Conservation (phyloP, 2,888 invertebrate genomes). For the Deilephila elpenor region DNA sequence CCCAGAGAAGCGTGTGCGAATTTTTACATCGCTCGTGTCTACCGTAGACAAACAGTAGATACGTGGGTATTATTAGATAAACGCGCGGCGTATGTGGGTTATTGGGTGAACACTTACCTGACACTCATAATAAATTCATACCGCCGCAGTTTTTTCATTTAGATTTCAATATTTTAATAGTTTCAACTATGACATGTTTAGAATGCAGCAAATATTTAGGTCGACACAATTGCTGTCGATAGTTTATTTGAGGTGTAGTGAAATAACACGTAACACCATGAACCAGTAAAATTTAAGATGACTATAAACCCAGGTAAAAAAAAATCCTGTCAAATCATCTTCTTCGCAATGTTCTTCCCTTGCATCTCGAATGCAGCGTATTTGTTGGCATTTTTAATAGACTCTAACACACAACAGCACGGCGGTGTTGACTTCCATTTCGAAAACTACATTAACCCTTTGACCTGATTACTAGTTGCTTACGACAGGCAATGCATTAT, state of each 20-base stretch:
- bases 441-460: slow-evolving; percentile 5
- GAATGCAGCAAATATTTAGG: no score
- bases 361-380: no score
- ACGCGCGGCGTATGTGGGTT: slow-evolving; percentile 21
- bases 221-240: no score
- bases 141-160: not conserved
- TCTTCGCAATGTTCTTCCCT: no score
- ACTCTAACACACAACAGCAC: not conserved
- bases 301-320: no score
- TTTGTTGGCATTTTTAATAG: no score
- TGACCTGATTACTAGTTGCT: slow-evolving; percentile 2
- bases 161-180: not conserved
- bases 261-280: no score
- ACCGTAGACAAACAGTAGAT: slow-evolving; percentile 7
- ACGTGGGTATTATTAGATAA: slow-evolving; percentile 21
- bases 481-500: not conserved
- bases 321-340: no score
- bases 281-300: no score
- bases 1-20: not conserved
- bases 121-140: slow-evolving; percentile 21
- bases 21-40: slow-evolving; percentile 9
- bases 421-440: not conserved
- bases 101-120: slow-evolving; percentile 33
- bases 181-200: not conserved
- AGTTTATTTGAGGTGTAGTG: not conserved